Evolutionary conservation across 2,113 vertebrate species (phyloP).

Genomic region (Oryctolagus cuniculus): mOryCun1.1 NC_091432.1:160043001-160043500

Average conservation of each 20-base stretch:
- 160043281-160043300: neutral
- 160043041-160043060: neutral
- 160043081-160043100: neutral
- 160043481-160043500: neutral
- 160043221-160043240: neutral
- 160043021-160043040: neutral
- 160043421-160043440: neutral
- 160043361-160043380: neutral
- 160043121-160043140: neutral
- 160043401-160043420: neutral
- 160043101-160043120: neutral
- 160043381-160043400: neutral
- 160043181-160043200: neutral
- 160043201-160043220: neutral
- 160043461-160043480: neutral
- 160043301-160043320: neutral
- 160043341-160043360: neutral
- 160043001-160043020: neutral
- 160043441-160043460: neutral
- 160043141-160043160: neutral
- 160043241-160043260: neutral
- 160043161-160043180: neutral
- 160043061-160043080: accelerated
- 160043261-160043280: neutral
- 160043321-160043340: neutral